Evolutionary conservation across 2,113 vertebrate genomes (phyloP).

Genomic region (Protomyctophum bolini): DNA sequence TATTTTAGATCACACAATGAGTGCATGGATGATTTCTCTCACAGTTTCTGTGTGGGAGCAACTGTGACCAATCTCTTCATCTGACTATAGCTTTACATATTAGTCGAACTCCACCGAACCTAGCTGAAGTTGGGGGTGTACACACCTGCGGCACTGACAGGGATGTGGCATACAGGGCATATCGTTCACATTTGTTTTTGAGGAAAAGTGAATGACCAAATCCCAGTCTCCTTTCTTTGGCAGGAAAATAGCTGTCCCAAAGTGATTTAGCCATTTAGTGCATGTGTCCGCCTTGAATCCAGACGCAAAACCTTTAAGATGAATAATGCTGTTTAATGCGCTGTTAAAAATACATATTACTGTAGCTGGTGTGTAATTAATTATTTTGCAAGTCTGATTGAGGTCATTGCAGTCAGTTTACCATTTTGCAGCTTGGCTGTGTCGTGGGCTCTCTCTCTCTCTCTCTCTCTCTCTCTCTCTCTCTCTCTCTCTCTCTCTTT

Average conservation of each 20-base stretch:
- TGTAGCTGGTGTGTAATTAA: neutral
- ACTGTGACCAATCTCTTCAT: conserved; percentile 36
- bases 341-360: conserved; percentile 33
- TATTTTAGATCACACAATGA: conserved; percentile 49
- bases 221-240: conserved; percentile 10
- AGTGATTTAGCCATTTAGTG: neutral
- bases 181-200: conserved; percentile 14
- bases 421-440: conserved; percentile 7
- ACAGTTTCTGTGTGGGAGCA: conserved; percentile 23
- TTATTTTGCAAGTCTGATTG: conserved; percentile 27
- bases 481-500: too few species aligned
- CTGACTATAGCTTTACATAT: conserved; percentile 7
- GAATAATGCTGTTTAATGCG: neutral
- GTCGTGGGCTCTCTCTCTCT: neutral
- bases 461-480: neutral
- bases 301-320: neutral
- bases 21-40: conserved; percentile 19
- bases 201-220: conserved; percentile 14
- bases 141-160: neutral
- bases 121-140: conserved; percentile 7
- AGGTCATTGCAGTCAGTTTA: conserved; percentile 7
- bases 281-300: conserved; percentile 8
- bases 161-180: neutral
- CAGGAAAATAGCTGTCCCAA: neutral
- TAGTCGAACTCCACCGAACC: conserved; percentile 12